Evolutionary conservation across 2,113 vertebrate genomes (phyloP).

Genomic region (Rallus limicola): DNA sequence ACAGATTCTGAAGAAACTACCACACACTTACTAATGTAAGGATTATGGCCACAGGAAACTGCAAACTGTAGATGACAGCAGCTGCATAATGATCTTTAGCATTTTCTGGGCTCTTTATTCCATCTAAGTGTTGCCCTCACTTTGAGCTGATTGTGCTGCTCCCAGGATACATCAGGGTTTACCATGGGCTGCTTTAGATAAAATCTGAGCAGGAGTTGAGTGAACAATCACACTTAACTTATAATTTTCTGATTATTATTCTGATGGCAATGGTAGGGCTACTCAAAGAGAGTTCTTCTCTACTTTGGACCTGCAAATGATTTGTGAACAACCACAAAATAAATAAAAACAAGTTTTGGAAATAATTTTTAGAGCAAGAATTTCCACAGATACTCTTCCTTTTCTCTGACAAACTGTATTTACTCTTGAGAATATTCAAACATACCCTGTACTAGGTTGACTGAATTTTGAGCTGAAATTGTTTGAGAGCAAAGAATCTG

Average conservation of each 20-base stretch:
- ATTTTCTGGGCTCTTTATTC: background rate
- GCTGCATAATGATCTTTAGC: background rate
- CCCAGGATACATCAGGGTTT: background rate
- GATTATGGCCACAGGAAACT: background rate
- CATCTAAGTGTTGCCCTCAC: background rate
- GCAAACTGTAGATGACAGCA: background rate
- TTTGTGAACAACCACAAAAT: background rate
- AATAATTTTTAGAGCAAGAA: background rate
- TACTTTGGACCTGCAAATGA: background rate
- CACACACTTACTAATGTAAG: background rate
- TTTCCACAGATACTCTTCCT: background rate
- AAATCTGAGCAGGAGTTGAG: background rate
- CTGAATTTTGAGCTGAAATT: background rate
- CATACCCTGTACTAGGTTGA: background rate
- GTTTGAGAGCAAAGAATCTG: background rate
- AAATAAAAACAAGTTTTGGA: background rate
- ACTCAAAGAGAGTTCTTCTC: background rate
- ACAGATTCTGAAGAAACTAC: background rate
- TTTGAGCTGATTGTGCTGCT: background rate
- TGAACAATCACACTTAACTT: background rate
- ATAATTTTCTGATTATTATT: background rate
- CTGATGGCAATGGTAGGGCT: background rate
- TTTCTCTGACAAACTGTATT: background rate
- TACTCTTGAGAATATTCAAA: background rate
- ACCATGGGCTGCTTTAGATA: background rate